These are phyloP conservation scores for Sakesphorus luctuosus DNA, from an alignment of 2,113 vertebrate genomes.

Conservation along the genomic window DNA sequence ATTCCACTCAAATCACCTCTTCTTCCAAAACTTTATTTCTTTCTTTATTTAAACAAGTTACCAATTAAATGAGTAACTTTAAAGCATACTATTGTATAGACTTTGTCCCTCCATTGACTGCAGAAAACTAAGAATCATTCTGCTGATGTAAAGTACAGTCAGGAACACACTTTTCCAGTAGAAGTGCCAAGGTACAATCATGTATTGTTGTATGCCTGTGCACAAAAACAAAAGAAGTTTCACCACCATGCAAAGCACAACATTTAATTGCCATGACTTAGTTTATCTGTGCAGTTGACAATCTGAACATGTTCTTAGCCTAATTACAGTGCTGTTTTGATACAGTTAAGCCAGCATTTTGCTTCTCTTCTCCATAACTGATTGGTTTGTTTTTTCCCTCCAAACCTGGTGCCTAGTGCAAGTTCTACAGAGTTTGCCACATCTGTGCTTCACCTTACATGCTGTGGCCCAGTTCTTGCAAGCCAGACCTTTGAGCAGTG, in stretches of 20 bases:
- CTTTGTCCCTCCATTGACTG: neutral
- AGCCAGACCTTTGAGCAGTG: neutral
- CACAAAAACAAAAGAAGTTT: neutral
- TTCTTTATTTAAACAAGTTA: neutral
- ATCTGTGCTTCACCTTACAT: neutral
- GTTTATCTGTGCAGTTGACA: neutral
- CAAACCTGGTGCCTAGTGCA: neutral
- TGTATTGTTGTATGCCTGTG: fast-evolving
- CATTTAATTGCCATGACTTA: neutral
- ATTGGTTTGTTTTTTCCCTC: neutral
- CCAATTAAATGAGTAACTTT: neutral
- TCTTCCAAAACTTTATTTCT: neutral
- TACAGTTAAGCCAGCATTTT: neutral
- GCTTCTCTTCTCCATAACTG: neutral
- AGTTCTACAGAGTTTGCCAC: neutral
- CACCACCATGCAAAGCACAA: neutral
- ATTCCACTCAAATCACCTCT: neutral
- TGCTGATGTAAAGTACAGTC: neutral
- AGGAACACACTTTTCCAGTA: neutral
- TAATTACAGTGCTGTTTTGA: neutral
- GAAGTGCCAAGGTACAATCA: neutral
- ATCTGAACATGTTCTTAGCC: neutral
- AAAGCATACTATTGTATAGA: neutral
- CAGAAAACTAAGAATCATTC: neutral
- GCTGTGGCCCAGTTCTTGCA: neutral